Base-by-base conservation (phyloP, 1,140 invertebrate genomes). In the Drosophila bocqueti region DNA sequence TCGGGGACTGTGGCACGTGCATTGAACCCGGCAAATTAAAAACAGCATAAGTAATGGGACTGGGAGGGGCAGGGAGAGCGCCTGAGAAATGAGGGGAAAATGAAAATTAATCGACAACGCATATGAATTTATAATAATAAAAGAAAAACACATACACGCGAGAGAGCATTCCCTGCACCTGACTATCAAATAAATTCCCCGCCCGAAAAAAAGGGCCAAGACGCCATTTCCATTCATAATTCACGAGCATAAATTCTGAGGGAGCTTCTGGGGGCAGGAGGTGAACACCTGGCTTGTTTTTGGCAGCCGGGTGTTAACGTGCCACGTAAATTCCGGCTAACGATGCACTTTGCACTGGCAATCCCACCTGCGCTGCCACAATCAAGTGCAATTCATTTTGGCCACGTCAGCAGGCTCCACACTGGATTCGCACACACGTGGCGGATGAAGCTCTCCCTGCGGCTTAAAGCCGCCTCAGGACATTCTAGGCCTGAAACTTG, bases 341-440 rank as follows among this genome's bases (percentile, higher is more conserved):
- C 85, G 85, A 89, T 89, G 85, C 85, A 89, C 85, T 90, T 89
- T 89, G 79, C 85, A 73, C 59, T 78, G 76, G 84, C 72, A 84
- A 67, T 62, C 67, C 81, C 65, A 76, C 83, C 67, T 60, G 81
- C 67, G 66, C 49, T 76, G 83, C 83, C 83, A 90, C 74, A 89
- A 90, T 89, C 85, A 81, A 89, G 85, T 81, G 85, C 85, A 90
- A 89, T 89, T 89, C 85, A 90, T 89, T 89, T 85, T 89, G 69
- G 85, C 71, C 47, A 74, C 49, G 85, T 89, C 85, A 90, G 85
- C 84, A 64, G 62, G 67, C 58, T 79, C 76, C 61, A 40, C 34
- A 55, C 67, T 34, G 24, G 31, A 42, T 26, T 49, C 59, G 36
- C 73, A 67, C 29, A 26, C 29, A 52, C 42, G 43, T 42, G 9